These are phyloP conservation scores for Oegoconia quadripuncta DNA, from an alignment of 2,888 invertebrate species.

Conservation along the genomic window DNA sequence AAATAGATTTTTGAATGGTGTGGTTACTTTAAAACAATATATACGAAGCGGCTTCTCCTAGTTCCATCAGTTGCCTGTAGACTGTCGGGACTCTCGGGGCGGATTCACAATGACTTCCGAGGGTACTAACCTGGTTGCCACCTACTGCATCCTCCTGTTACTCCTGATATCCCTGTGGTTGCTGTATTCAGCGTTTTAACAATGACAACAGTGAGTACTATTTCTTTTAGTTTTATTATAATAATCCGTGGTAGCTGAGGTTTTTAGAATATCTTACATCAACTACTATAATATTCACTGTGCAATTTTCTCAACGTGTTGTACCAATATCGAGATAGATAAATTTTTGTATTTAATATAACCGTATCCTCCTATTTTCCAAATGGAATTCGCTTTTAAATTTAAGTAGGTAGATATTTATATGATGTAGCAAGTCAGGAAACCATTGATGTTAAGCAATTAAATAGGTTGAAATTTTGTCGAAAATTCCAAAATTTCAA, in stretches of 20 bases:
- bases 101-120: slow-evolving; percentile 55
- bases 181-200: slow-evolving; percentile 81
- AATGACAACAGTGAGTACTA: slow-evolving; percentile 35
- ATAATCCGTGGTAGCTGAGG: background rate
- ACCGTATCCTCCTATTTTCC: background rate
- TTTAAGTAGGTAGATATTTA: background rate
- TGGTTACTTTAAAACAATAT: slow-evolving; percentile 12
- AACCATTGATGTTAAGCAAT: background rate
- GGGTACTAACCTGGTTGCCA: slow-evolving; percentile 82
- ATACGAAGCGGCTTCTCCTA: slow-evolving; percentile 32
- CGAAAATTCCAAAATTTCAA: background rate
- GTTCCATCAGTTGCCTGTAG: slow-evolving; percentile 49
- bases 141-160: slow-evolving; percentile 82
- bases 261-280: background rate
- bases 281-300: no score
- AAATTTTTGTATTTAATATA: no score
- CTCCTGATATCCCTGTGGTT: slow-evolving; percentile 82
- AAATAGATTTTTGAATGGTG: slow-evolving; percentile 14
- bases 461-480: background rate
- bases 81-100: slow-evolving; percentile 30
- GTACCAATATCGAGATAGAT: no score
- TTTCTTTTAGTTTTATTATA: background rate
- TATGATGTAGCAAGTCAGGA: background rate
- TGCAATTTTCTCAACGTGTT: no score
- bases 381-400: background rate